A percentile compares a stretch with the other conserved stretches of the same genome.
These are phyloP conservation scores for Eurypyga helias DNA, from an alignment of 2,113 vertebrate genomes.

Conservation along the genomic window DNA sequence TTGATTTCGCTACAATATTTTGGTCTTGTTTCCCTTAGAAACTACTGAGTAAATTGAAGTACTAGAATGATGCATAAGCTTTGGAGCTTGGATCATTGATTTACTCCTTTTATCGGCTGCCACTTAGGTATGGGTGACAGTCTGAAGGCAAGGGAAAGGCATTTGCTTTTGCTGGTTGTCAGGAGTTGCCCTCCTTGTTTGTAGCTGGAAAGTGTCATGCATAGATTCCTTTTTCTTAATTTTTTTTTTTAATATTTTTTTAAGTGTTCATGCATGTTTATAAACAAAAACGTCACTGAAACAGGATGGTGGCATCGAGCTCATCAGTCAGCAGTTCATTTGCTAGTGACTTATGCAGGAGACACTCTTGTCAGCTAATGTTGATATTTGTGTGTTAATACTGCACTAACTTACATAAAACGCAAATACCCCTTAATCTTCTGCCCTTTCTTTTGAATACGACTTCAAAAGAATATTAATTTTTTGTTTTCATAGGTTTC, in stretches of 20 bases:
- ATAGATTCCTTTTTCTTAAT: neutral
- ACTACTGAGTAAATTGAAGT: neutral
- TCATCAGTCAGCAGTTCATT: neutral
- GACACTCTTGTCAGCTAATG: neutral
- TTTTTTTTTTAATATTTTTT: neutral
- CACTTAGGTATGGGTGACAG: neutral
- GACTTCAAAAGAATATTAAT: slow-evolving; percentile 53
- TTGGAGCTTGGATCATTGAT: neutral
- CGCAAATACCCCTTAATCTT: slow-evolving; percentile 10
- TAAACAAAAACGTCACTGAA: neutral
- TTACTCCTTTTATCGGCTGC: neutral
- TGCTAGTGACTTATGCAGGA: neutral
- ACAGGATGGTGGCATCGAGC: neutral
- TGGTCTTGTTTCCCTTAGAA: neutral
- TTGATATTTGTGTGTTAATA: neutral
- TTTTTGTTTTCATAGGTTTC: slow-evolving; percentile 71
- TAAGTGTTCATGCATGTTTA: neutral
- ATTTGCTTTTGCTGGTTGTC: neutral
- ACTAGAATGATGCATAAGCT: neutral
- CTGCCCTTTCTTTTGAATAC: slow-evolving; percentile 27
- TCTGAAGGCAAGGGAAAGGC: neutral
- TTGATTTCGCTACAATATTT: neutral
- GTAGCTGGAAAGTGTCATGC: neutral
- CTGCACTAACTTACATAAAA: neutral
- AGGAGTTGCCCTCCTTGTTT: neutral